Evolutionary conservation across 2,113 vertebrate species (phyloP).

Genomic region (Pavo muticus): DNA sequence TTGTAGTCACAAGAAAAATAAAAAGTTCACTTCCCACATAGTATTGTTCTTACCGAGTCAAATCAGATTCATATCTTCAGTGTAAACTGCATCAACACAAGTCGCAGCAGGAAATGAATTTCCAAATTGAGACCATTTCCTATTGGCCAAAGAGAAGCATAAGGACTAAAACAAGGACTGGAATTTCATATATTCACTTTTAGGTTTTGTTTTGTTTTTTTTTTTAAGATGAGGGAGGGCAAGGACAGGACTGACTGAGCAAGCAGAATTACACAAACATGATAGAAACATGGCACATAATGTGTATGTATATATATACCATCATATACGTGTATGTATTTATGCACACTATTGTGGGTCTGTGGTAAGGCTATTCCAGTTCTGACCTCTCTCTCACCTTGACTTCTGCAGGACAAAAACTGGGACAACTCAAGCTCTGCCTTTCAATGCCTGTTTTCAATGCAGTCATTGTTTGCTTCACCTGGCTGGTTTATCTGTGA

Average conservation of each 20-base stretch:
- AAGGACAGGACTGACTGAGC: not conserved
- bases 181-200: not conserved
- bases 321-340: not conserved
- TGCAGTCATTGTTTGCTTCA: not conserved
- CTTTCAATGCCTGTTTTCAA: not conserved
- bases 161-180: not conserved
- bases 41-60: not conserved
- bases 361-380: fast-evolving
- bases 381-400: not conserved
- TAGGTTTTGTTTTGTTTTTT: not conserved
- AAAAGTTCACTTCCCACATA: not conserved
- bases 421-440: not conserved
- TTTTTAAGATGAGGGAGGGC: not conserved
- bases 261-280: not conserved
- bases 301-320: not conserved
- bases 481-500: not conserved
- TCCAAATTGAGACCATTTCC: not conserved
- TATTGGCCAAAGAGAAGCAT: not conserved
- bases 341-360: fast-evolving
- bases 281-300: not conserved
- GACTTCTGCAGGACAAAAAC: not conserved
- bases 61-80: not conserved
- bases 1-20: not conserved
- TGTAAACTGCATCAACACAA: not conserved
- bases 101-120: not conserved